These are phyloP conservation scores for Perithous albicinctus DNA, from an alignment of 2,888 invertebrate species.

Conservation along the genomic window DNA sequence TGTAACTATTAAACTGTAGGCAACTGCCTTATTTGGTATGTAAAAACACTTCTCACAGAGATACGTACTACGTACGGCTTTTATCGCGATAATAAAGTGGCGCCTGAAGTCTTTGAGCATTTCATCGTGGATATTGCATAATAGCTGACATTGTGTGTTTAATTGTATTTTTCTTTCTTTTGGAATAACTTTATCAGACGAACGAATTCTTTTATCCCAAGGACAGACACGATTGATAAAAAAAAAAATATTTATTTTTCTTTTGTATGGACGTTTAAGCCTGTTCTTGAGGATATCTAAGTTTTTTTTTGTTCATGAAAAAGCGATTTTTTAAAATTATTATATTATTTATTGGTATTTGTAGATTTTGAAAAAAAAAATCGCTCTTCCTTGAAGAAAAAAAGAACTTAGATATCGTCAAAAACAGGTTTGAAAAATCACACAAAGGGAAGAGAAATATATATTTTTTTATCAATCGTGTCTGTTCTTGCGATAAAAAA, in stretches of 20 bases:
- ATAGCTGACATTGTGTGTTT: neutral
- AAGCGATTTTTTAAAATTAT: too few species aligned
- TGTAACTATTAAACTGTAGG: neutral
- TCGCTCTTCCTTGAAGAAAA: too few species aligned
- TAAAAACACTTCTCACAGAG: neutral
- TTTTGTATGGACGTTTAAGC: neutral
- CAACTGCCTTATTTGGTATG: neutral
- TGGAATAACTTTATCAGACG: neutral
- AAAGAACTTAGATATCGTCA: too few species aligned
- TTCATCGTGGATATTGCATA: neutral
- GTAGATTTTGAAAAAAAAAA: too few species aligned
- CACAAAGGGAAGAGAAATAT: too few species aligned
- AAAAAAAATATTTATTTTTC: neutral
- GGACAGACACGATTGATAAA: neutral
- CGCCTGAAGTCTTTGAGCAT: neutral
- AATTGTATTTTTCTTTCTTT: neutral
- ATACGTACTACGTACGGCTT: neutral
- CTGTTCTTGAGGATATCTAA: neutral
- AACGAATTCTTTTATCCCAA: neutral
- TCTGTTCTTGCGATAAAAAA: too few species aligned
- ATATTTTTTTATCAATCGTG: too few species aligned
- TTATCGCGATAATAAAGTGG: conserved; percentile 3
- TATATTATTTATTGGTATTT: too few species aligned
- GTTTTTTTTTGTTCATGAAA: neutral
- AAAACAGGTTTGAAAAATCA: too few species aligned